phyloP scores from a whole-genome alignment of 30 jellyfish, hydroid and myxozoan genomes.

The Hydra vulgaris region DNA sequence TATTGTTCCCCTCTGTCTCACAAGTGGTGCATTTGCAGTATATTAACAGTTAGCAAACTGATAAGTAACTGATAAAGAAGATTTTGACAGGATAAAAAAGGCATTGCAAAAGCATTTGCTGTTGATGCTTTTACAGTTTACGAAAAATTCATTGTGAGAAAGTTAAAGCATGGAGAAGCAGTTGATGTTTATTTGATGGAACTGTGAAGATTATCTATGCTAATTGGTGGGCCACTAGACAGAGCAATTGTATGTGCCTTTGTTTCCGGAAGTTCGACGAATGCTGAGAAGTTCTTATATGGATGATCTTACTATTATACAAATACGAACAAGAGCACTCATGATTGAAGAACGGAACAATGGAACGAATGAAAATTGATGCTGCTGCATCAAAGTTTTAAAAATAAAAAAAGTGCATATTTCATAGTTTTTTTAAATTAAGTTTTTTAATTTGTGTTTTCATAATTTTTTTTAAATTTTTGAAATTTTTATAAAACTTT shows the following conservation, averaged over 20 bases:
- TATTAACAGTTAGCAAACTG: not conserved
- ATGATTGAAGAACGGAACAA: not conserved
- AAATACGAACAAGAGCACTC: not conserved
- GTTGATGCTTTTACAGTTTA: not conserved
- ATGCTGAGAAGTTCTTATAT: not conserved
- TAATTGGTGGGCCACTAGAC: not conserved
- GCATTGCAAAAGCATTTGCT: not conserved
- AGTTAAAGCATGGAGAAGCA: not conserved
- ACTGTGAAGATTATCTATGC: no score
- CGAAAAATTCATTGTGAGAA: not conserved
- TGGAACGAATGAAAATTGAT: not conserved
- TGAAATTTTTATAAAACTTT: no score
- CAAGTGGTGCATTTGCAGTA: not conserved
- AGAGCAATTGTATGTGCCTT: not conserved
- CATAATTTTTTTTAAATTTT: no score
- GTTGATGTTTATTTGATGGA: not conserved
- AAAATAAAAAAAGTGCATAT: no score
- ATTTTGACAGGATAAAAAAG: not conserved
- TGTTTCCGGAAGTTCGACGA: not conserved
- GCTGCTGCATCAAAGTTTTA: no score
- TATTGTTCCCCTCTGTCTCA: not conserved
- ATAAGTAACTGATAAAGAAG: not conserved
- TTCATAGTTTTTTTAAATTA: no score
- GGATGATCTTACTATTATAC: no score
- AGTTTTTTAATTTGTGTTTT: no score